Base-by-base conservation (phyloP, 64 coral and sea anemone genomes). In the Montipora efflorescens region DNA sequence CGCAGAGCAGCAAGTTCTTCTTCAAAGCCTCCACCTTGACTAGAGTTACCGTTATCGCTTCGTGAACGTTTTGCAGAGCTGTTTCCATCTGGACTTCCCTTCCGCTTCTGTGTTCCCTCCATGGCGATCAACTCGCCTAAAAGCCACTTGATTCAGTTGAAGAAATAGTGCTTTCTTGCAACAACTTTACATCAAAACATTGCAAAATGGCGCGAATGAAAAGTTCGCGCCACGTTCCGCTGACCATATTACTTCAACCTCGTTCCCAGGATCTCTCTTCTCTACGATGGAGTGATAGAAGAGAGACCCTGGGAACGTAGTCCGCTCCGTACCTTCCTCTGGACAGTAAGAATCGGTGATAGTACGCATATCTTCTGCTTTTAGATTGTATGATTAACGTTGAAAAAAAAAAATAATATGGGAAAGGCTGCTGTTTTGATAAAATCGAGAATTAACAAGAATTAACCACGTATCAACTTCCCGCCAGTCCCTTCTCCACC, bases 31-130 rank as follows among this genome's bases (percentile, higher is more conserved):
- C 95, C 90, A 74, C 46, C 74, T 83, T 93, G 95, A 22, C 80
- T 85, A 43, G 72, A 87, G 4, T 52, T 84, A 9, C 85, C 90
- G 19, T 95, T 84, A 14, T 80, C 72, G 55, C 87, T 92, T 20
- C 93, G 83, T n/a, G 93, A 81, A 47, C 93, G 76, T 97, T 97
- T 97, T 8, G 96, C 91, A 47, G 48, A 77, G 68, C 62, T 95
- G 53, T 78, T 59, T 9, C 67, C 74, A 25, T 75, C 58, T 57
- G 83, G 88, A 16, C 80, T 86, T 59, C 78, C 88, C 82, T 97
- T 97, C 22, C 96, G 78, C 77, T 97, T 97, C 57, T 93, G 93
- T 71, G 87, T 67, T 7, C 80, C 73, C 21, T 95, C 88, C 93
- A 95, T 95, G 44, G n/a, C 82, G 82, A n/a, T 23, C 20, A 50